Percentiles rank a stretch among this genome's conserved stretches.
Evolutionary conservation across 2,113 vertebrate genomes (phyloP).

Genomic region (Helogale parvula): DNA sequence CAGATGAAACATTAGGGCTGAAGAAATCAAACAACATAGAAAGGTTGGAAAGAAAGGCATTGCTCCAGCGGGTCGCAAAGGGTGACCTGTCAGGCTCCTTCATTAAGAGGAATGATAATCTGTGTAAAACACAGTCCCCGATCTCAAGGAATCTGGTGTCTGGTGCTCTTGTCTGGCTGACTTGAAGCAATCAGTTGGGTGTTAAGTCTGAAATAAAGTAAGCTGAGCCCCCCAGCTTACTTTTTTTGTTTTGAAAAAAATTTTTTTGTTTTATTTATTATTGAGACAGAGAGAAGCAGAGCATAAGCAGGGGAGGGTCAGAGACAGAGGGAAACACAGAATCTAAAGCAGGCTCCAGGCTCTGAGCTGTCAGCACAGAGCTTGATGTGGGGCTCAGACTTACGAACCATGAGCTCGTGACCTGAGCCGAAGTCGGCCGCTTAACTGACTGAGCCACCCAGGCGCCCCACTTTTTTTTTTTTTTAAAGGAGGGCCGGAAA

Average conservation of each 20-base stretch:
- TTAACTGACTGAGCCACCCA: no score
- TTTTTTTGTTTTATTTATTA: no score
- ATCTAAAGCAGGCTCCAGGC: no score
- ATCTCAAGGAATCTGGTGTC: neutral
- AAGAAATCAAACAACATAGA: neutral
- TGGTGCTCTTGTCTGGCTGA: conserved; percentile 16
- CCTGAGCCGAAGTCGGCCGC: no score
- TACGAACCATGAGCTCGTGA: no score
- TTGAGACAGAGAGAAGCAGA: no score
- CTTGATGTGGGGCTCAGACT: no score
- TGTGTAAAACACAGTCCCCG: neutral
- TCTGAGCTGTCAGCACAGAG: no score
- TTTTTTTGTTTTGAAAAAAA: no score
- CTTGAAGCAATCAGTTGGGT: neutral
- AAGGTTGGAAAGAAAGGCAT: neutral
- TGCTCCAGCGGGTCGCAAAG: neutral
- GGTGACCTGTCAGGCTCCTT: neutral
- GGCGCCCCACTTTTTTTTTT: neutral
- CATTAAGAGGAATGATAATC: neutral
- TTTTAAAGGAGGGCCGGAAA: neutral
- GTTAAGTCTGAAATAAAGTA: neutral
- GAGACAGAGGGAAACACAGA: no score
- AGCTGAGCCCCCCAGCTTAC: neutral
- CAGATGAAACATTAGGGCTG: neutral
- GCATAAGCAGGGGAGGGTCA: no score